Evolutionary conservation across 2,797 vertebrate genomes (phyloP), one percentile per base, ranked within the genome.

Genomic region (Sorex maritimensis): DNA sequence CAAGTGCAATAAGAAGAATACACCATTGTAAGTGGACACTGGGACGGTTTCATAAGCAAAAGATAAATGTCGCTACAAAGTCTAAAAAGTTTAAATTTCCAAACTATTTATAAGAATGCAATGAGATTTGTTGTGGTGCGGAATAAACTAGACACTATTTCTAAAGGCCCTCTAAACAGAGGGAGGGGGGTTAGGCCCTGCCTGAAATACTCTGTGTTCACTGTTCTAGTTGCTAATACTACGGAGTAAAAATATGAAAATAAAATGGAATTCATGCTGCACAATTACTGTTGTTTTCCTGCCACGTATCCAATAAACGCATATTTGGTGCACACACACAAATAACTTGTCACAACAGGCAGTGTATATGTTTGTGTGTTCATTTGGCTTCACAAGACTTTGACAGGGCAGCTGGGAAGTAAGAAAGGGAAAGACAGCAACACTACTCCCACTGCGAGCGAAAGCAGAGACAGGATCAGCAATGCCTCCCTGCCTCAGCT

Each of bases 51-150:
- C 21, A n/a, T 61, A 52, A 94, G 81, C 67, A 38, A 75, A 86
- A 92, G 69, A 49, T 86, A 87, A 91, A 85, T 72, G 58, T 2
- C 72, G 79, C 90, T 8, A 81, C 65, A 63, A 91, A 81, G 49
- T 80, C 85, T 86, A 52, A 92, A 34, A 92, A 55, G 61, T 5
- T 26, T 38, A 93, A 93, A 19, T 79, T 77, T 52, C 55, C 49
- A 95, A 91, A 73, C 28, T 17, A 79, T n/a, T 82, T 72, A 11
- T 72, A 23, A 23, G 46, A 81, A 26, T 58, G 44, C 28, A 89
- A 82, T 19, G 12, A 88, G 92, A 94, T 74, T 12, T 11, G 58
- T 1, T 86, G 8, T 28, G 15, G 6, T 69, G 24, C 28, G 21
- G 38, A 68, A 58, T 75, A 85, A 49, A 23, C 30, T 4, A 49